Percentiles rank a stretch among this genome's conserved stretches.
These are phyloP conservation scores for Sebastes cheni DNA, from an alignment of 2,797 vertebrate species.

Conservation along the genomic window DNA sequence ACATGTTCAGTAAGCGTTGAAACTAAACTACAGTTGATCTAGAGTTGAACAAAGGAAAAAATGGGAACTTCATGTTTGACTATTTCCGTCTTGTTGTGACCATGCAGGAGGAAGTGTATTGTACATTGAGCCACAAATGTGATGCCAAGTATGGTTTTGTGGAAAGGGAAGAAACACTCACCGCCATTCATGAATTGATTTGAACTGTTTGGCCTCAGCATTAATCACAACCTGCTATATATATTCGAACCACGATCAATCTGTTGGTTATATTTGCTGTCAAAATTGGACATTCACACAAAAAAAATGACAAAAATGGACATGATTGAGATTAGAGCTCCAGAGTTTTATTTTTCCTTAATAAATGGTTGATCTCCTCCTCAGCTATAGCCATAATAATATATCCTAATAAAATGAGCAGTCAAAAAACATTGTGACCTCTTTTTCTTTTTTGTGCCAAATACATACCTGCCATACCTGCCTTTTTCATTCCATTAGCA, in stretches of 20 bases:
- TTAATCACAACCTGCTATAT: not conserved
- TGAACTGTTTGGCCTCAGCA: not conserved
- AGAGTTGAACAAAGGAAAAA: not conserved
- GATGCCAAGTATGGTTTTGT: not conserved
- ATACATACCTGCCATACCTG: not conserved
- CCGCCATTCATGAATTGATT: not conserved
- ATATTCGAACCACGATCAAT: not conserved
- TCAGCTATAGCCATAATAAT: not conserved
- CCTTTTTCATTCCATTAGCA: not conserved
- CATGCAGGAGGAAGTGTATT: not conserved
- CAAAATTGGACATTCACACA: not conserved
- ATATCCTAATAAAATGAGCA: slow-evolving; percentile 29
- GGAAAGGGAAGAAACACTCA: not conserved
- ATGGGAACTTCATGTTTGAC: not conserved
- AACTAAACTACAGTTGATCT: not conserved
- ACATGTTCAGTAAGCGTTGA: not conserved
- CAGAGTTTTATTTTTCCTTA: slow-evolving; percentile 2
- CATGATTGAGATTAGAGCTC: not conserved
- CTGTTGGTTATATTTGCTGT: not conserved
- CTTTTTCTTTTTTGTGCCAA: not conserved
- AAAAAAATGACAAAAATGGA: not conserved
- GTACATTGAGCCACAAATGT: not conserved
- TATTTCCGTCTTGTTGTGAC: not conserved
- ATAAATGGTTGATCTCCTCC: not conserved
- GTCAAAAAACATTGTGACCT: not conserved